These are phyloP conservation scores for Catharus fuscescens DNA, from an alignment of 2,113 vertebrate species.

Conservation along the genomic window DNA sequence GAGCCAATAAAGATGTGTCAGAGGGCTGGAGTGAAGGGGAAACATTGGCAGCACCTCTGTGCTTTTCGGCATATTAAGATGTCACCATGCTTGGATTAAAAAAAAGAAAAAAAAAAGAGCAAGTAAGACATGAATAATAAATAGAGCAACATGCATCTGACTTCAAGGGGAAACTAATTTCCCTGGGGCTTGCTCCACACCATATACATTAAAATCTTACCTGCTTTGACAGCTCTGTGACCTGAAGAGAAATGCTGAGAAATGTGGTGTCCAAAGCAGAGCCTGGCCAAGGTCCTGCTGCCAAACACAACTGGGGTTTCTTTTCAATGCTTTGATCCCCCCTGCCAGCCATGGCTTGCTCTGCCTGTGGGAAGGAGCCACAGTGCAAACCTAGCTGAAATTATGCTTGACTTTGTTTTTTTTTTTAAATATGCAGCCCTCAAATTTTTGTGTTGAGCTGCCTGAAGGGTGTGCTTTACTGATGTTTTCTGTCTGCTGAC, in stretches of 20 bases:
- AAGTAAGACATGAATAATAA: neutral
- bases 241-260: neutral
- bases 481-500: neutral
- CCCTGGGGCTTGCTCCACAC: neutral
- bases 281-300: neutral
- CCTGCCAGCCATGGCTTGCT: neutral
- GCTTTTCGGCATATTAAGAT: constrained; percentile 10
- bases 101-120: neutral
- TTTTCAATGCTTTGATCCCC: neutral
- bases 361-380: neutral
- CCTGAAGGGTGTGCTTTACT: no score
- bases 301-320: neutral
- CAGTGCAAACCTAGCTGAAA: neutral
- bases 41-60: neutral
- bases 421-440: neutral
- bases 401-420: neutral
- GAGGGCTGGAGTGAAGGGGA: neutral
- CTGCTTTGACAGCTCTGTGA: neutral
- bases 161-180: constrained; percentile 29
- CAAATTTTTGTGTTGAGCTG: neutral
- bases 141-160: neutral
- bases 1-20: neutral
- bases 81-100: neutral
- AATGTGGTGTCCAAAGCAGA: neutral
- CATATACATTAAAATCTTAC: neutral